A percentile compares a stretch with the other conserved stretches of the same genome.
Evolutionary conservation across 2,797 vertebrate species (phyloP).

Genomic region (Pteropus rufus): DNA sequence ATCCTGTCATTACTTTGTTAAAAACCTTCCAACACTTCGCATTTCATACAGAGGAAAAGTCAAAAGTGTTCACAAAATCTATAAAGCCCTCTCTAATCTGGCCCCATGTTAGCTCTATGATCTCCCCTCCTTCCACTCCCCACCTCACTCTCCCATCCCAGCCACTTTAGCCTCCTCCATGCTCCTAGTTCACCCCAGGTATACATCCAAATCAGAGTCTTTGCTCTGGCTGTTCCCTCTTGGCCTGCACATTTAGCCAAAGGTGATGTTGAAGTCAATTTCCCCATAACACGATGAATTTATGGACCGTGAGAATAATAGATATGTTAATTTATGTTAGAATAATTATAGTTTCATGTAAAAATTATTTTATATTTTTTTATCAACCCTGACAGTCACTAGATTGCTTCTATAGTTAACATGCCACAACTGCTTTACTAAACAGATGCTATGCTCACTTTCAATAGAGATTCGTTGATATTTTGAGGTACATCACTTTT

Average conservation of each 20-base stretch:
- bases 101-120: background rate
- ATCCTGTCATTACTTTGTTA: background rate
- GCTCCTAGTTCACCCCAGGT: background rate
- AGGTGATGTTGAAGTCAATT: background rate
- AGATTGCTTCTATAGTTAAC: background rate
- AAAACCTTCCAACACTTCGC: background rate
- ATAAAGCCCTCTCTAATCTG: background rate
- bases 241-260: background rate
- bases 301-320: background rate
- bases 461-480: background rate
- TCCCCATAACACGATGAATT: background rate
- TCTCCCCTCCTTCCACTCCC: accelerated
- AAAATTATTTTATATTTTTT: background rate
- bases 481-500: background rate
- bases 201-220: background rate
- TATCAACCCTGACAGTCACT: background rate
- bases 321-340: background rate
- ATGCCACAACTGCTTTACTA: background rate
- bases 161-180: background rate
- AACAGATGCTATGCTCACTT: background rate
- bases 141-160: background rate
- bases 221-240: background rate
- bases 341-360: background rate
- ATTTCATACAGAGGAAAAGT: background rate
- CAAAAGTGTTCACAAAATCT: background rate